Evolutionary conservation across 2,113 vertebrate genomes (phyloP).

Genomic region (Rhea pennata): DNA sequence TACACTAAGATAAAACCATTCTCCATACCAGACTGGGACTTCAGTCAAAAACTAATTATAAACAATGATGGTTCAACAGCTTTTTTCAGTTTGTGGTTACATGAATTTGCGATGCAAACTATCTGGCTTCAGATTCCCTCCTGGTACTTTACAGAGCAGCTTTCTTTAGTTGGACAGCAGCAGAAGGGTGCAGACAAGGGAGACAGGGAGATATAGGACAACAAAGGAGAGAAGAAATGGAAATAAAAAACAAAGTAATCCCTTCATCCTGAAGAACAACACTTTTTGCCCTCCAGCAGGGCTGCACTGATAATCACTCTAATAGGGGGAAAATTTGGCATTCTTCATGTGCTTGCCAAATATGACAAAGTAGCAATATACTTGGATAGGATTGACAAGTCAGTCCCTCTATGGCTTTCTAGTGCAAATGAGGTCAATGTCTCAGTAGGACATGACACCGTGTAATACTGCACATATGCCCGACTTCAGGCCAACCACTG

Average conservation of each 20-base stretch:
- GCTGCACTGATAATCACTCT: background rate
- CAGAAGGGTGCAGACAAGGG: background rate
- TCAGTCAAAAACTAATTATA: slow-evolving; percentile 53
- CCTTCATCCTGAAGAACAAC: background rate
- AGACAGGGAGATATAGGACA: background rate
- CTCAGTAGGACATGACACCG: background rate
- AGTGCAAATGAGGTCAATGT: background rate
- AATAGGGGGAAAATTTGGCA: background rate
- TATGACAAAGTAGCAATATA: background rate
- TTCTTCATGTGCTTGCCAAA: background rate
- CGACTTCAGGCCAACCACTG: background rate
- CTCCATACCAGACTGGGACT: slow-evolving; percentile 41
- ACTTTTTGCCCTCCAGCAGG: background rate
- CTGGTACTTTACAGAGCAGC: background rate
- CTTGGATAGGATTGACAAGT: background rate
- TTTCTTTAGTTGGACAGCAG: background rate
- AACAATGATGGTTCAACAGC: slow-evolving; percentile 43
- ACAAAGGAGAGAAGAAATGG: background rate
- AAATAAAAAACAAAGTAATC: background rate
- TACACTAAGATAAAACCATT: slow-evolving; percentile 45
- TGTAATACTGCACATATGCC: background rate
- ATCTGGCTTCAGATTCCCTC: background rate
- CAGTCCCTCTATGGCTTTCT: background rate
- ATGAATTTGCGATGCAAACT: slow-evolving; percentile 31
- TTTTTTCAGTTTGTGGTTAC: slow-evolving; percentile 52